A percentile compares a stretch with the other conserved stretches of the same genome.
phyloP scores from a whole-genome alignment of 2,797 vertebrate species.

The Oceanodroma leucorhoa region DNA sequence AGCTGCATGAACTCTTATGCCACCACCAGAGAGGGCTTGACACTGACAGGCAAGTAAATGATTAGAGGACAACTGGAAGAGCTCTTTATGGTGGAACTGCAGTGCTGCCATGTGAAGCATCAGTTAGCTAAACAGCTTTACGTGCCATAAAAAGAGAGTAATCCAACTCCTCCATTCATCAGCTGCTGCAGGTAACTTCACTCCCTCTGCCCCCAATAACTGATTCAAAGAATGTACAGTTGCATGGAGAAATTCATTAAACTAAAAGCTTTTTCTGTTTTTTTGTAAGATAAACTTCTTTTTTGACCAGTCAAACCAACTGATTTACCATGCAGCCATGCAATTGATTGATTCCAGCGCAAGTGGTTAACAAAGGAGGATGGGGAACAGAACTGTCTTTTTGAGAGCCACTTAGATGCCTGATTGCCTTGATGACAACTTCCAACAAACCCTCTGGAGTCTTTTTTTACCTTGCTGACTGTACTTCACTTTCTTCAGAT shows the following conservation, averaged over 20 bases:
- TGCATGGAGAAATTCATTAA: not conserved
- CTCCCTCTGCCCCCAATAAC: accelerated
- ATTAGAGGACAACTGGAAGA: not conserved
- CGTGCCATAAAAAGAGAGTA: not conserved
- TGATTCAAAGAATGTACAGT: not conserved
- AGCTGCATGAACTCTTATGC: not conserved
- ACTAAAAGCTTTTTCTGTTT: not conserved
- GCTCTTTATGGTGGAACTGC: not conserved
- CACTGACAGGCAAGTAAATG: not conserved
- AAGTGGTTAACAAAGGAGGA: not conserved
- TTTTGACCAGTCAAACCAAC: not conserved
- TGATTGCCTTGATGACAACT: not conserved
- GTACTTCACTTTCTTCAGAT: not conserved
- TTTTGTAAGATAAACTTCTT: not conserved
- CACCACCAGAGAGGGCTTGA: not conserved
- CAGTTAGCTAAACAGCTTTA: not conserved
- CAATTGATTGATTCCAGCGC: not conserved
- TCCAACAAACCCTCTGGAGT: not conserved
- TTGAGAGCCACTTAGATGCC: not conserved
- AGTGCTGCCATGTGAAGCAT: not conserved
- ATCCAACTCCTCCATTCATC: not conserved
- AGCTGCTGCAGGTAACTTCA: not conserved
- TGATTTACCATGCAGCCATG: not conserved
- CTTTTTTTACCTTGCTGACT: not conserved
- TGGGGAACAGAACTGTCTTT: not conserved